Evolutionary conservation across 2,888 invertebrate genomes (phyloP), one percentile per base, ranked within the genome.

Genomic region (Pheosia gnoma): DNA sequence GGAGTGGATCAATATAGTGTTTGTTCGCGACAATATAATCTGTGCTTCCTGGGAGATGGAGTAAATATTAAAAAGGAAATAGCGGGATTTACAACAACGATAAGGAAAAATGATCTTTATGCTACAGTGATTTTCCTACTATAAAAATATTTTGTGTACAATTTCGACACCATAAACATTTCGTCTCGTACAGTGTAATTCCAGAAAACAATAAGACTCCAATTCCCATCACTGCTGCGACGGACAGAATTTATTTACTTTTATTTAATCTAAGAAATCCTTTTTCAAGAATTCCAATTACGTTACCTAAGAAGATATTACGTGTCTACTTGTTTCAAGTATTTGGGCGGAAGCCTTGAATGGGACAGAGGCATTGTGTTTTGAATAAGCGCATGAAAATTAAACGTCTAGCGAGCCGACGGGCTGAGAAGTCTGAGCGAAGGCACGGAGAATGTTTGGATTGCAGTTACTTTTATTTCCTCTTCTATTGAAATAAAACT

Each of bases 351-450:
- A 61, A 58, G 61, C 67, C 59, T 38, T 71, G 74, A 77, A 75
- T 71, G 61, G 66, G 61, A 63, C 66, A 60, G 57, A 66, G 65
- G 66, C 74, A 75, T 75, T 78, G 78, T 74, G 68, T 62, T 59
- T 39, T 66, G 74, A 74, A 77, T 77, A 74, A 70, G 73, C 65
- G 73, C 73, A 78, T 77, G 77, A 77, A 78, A 77, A 79, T 79
- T 78, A 78, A 78, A 79, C 77, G 77, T 78, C 79, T 62, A 70
- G 59, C 65, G 70, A 68, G 71, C 70, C 63, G 65, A 61, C 59
- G 62, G 65, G 61, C 53, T 63, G 61, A 45, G 55, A 56, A 60
- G 60, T 60, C 56, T 54, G 56, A 61, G 59, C 59, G 57, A 64
- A 59, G n/a, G 58, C 37, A 45, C 57, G 13, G n/a, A 41, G 8